Evolutionary conservation across 2,888 invertebrate genomes (phyloP), one percentile per base, ranked within the genome.

Genomic region (Tenthredo livida): DNA sequence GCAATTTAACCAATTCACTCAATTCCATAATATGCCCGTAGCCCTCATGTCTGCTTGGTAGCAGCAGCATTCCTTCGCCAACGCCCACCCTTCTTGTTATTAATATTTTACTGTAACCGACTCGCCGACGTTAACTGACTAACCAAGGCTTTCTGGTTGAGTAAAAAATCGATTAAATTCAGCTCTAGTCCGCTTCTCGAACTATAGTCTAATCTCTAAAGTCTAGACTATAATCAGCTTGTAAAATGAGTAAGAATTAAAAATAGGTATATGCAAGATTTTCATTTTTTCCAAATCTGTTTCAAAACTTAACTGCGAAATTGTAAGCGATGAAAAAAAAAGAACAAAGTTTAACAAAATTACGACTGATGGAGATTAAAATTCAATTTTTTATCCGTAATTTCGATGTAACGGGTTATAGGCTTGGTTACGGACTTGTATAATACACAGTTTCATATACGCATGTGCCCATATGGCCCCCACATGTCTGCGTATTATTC

Each of bases 1-100:
- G 88, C 89, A 91, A 91, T 91, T 91, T 87, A 91, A 88, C 88
- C 89, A 91, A 91, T 91, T 91, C 89, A 90, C 87, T 91, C 86
- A 87, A 91, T 90, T 90, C 87, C 89, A 85, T 86, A 87, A 86
- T 85, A 83, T 58, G 84, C 87, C 87, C 86, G 87, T 85, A 87
- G 85, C 87, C 86, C 87, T 87, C 87, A 87, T 87, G 43, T 67
- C 70, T 82, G 67, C 43, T 40, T 47, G 29, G 25, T 43, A 65
- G 67, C 67, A 83, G 25, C 67, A 65, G 67, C 67, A 83, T 83
- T 83, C 83, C 83, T 83, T 67, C 25, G 67, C 58, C 67, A 17
- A 83, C 83, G 83, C 83, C 83, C 83, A 83, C 83, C 67, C 83
- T 70, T 21, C 67, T 83, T 33, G 50, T 83, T 83, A 83, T 83